These are phyloP conservation scores for Diabrotica undecimpunctata DNA, from an alignment of 1,140 invertebrate genomes.

Conservation along the genomic window DNA sequence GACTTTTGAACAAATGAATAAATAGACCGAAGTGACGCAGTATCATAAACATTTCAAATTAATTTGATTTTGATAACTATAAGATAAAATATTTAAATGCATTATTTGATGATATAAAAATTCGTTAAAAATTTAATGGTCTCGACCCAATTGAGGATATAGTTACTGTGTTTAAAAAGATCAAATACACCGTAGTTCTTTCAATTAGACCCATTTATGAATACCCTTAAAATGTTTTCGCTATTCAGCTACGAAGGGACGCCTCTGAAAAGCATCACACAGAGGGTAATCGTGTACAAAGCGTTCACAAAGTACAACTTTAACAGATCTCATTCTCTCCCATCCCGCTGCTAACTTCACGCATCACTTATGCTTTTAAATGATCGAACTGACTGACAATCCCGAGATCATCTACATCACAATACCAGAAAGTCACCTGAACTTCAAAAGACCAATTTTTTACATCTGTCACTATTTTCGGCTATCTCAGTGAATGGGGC, in stretches of 20 bases:
- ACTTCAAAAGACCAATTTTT: slow-evolving; percentile 23
- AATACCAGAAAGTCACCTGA: slow-evolving; percentile 35
- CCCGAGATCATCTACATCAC: slow-evolving; percentile 35
- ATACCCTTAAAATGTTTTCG: too few species aligned
- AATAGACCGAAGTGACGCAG: too few species aligned
- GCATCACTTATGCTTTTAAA: slow-evolving; percentile 36
- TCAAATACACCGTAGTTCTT: too few species aligned
- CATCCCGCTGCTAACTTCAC: slow-evolving; percentile 23
- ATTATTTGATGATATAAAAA: too few species aligned
- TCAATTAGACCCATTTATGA: too few species aligned
- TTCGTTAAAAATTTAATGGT: too few species aligned
- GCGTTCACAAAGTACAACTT: neutral
- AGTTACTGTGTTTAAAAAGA: too few species aligned
- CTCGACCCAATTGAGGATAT: too few species aligned
- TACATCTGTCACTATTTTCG: slow-evolving; percentile 22
- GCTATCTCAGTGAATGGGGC: slow-evolving; percentile 17
- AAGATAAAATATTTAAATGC: too few species aligned
- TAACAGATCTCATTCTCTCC: neutral
- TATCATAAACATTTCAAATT: too few species aligned
- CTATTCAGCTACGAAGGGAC: neutral
- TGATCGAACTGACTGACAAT: slow-evolving; percentile 39
- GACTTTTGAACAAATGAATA: too few species aligned
- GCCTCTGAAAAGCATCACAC: slow-evolving; percentile 1
- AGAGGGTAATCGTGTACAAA: neutral
- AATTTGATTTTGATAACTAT: too few species aligned